Percentiles rank a stretch among this genome's conserved stretches.
Evolutionary conservation across 2,888 invertebrate genomes (phyloP).

Genomic region (Zonitis immaculata): DNA sequence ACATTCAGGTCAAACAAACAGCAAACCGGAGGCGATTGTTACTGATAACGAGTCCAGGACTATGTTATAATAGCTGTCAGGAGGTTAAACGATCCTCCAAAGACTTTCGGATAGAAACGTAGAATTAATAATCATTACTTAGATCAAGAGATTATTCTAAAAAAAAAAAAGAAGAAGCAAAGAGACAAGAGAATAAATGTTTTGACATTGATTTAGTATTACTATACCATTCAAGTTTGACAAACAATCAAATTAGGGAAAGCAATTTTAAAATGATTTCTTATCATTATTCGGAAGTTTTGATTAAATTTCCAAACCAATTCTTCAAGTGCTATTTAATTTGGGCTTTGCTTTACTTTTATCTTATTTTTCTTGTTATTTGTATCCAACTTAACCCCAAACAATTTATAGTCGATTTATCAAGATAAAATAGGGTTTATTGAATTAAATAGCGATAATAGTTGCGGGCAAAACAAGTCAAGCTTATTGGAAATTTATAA

Average conservation of each 20-base stretch:
- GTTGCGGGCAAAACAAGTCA: conserved; percentile 29
- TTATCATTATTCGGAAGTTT: not conserved
- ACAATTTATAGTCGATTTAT: conserved; percentile 47
- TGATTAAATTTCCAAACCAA: not conserved
- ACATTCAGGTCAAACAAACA: conserved; percentile 38
- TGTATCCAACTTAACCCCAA: conserved; percentile 34
- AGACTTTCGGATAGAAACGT: conserved; percentile 29
- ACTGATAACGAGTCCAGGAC: conserved; percentile 41
- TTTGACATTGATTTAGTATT: conserved; percentile 4
- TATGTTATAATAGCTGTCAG: conserved; percentile 39
- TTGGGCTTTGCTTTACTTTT: no score
- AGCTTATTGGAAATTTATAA: conserved; percentile 33
- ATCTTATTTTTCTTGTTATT: not conserved
- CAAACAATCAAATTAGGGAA: not conserved
- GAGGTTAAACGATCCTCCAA: conserved; percentile 37
- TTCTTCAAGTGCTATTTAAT: not conserved
- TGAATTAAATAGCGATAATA: conserved; percentile 47
- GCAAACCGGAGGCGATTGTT: conserved; percentile 43
- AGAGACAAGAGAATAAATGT: conserved; percentile 8
- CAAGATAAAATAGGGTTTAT: conserved; percentile 45
- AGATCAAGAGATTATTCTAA: conserved; percentile 27
- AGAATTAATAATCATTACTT: conserved; percentile 43
- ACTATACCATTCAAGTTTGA: no score
- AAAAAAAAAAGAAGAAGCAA: no score
- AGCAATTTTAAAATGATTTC: not conserved